Evolutionary conservation across 2,113 vertebrate species (phyloP).

Genomic region (Cavia porcellus): DNA sequence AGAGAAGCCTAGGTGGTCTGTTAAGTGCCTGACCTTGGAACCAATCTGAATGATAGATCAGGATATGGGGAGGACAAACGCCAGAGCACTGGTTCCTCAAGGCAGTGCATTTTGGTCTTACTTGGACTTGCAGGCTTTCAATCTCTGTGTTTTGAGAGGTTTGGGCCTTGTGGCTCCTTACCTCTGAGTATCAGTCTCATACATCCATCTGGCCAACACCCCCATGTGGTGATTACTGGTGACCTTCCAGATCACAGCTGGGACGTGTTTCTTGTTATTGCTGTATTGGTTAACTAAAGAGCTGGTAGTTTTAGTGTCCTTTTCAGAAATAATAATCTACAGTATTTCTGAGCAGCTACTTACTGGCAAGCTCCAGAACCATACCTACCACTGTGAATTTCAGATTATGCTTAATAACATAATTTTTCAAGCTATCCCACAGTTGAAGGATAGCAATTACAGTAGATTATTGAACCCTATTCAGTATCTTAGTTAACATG

Average conservation of each 20-base stretch:
- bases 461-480: not conserved
- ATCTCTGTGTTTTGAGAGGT: not conserved
- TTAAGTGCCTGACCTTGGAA: not conserved
- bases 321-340: not conserved
- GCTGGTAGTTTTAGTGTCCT: not conserved
- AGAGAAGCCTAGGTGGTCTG: not conserved
- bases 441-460: not conserved
- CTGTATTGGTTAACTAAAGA: not conserved
- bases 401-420: not conserved
- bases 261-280: not conserved
- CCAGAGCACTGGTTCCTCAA: not conserved
- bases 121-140: not conserved
- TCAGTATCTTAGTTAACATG: not conserved
- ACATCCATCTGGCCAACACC: not conserved
- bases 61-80: not conserved
- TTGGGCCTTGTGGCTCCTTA: not conserved
- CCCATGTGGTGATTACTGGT: not conserved
- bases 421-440: conserved; percentile 14
- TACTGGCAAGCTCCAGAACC: not conserved
- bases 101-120: not conserved
- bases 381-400: not conserved
- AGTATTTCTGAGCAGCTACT: not conserved
- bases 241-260: not conserved
- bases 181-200: not conserved
- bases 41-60: not conserved